Evolutionary conservation across 2,888 invertebrate species (phyloP).

Genomic region (Eristalinus aeneus): DNA sequence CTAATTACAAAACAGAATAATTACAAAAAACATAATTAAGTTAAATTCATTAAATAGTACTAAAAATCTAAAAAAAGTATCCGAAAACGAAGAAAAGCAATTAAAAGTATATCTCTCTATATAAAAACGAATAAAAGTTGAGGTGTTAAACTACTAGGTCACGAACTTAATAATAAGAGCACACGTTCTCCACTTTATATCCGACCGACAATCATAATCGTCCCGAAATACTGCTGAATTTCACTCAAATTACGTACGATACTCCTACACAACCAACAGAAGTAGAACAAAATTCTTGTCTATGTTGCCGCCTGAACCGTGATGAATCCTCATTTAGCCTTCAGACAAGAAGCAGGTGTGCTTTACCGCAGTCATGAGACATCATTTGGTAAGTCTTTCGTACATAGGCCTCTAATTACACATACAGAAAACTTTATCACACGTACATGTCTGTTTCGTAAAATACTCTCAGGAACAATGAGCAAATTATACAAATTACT

Average conservation of each 20-base stretch:
- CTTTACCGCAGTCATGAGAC: conserved; percentile 65
- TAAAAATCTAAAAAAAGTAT: too few species aligned
- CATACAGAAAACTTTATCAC: conserved; percentile 68
- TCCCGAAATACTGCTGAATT: conserved; percentile 56
- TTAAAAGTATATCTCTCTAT: too few species aligned
- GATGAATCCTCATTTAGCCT: conserved; percentile 49
- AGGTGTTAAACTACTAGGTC: conserved; percentile 15
- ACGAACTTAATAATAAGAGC: conserved; percentile 30
- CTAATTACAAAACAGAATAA: too few species aligned
- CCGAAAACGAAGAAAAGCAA: too few species aligned
- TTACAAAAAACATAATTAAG: too few species aligned
- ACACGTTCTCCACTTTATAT: conserved; percentile 40
- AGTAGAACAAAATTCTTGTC: conserved; percentile 44
- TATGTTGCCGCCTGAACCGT: conserved; percentile 39
- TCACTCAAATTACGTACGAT: conserved; percentile 30
- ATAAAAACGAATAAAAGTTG: conserved; percentile 29
- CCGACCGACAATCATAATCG: conserved; percentile 60
- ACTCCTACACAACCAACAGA: conserved; percentile 11
- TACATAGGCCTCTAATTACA: conserved; percentile 66
- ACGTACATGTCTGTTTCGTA: conserved; percentile 68
- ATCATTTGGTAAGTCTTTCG: conserved; percentile 62
- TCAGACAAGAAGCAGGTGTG: conserved; percentile 64
- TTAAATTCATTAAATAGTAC: too few species aligned
- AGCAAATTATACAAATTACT: conserved; percentile 71
- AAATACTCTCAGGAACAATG: conserved; percentile 70